A percentile compares a stretch with the other conserved stretches of the same genome.
phyloP scores from a whole-genome alignment of 2,113 vertebrate species.

The Sander vitreus region DNA sequence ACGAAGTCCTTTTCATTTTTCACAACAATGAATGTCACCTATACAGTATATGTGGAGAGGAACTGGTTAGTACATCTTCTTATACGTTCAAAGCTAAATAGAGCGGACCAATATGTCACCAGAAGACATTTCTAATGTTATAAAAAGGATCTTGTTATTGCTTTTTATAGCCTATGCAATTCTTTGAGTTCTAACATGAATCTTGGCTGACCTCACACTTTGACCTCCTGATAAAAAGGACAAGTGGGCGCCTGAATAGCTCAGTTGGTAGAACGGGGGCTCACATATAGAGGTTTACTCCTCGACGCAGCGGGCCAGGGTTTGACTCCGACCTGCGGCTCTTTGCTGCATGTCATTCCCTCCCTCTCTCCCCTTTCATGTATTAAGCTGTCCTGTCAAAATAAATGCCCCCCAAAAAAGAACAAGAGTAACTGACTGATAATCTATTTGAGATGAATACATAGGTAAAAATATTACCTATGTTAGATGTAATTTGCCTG shows the following conservation, averaged over 20 bases:
- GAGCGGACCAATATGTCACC: background rate
- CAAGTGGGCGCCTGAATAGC: background rate
- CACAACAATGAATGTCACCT: background rate
- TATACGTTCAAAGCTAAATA: background rate
- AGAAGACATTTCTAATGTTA: background rate
- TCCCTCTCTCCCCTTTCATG: too few relatives aligned
- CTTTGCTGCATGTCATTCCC: too few relatives aligned
- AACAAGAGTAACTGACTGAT: slow-evolving; percentile 1
- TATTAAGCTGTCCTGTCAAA: too few relatives aligned
- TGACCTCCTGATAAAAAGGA: background rate
- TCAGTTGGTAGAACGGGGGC: too few relatives aligned
- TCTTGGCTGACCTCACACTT: background rate
- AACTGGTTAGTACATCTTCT: background rate
- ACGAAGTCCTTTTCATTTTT: background rate
- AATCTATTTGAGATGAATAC: background rate
- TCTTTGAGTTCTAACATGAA: background rate
- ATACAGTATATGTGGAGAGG: background rate
- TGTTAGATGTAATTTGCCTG: background rate
- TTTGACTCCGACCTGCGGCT: too few relatives aligned
- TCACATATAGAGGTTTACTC: too few relatives aligned
- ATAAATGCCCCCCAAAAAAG: too few relatives aligned
- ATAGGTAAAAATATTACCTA: background rate
- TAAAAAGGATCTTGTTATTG: background rate
- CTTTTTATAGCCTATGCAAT: background rate
- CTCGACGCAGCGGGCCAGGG: too few relatives aligned